Evolutionary conservation across 2,113 vertebrate genomes (phyloP).

Genomic region (Dasypus novemcinctus): DNA sequence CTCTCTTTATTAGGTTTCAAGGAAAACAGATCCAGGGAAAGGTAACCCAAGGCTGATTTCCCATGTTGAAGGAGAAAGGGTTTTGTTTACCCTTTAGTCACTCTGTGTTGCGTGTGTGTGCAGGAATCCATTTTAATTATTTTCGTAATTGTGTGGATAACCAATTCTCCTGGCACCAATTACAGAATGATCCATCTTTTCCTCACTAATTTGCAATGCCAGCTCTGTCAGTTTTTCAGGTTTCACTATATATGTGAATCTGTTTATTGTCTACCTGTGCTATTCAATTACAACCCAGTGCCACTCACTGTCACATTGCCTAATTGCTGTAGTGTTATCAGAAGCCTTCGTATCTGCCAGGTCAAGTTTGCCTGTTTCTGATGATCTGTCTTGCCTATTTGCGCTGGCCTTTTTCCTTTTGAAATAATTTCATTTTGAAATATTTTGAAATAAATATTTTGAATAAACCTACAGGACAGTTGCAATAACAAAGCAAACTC

Average conservation of each 20-base stretch:
- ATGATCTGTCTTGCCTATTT: not conserved
- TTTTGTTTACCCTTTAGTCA: not conserved
- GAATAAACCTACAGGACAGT: too few relatives aligned
- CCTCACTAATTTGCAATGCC: not conserved
- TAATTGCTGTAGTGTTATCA: not conserved
- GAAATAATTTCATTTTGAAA: too few relatives aligned
- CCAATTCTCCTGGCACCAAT: not conserved
- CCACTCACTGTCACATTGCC: not conserved
- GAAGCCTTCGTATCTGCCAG: not conserved
- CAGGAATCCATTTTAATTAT: not conserved
- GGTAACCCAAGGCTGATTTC: not conserved
- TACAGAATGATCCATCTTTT: not conserved
- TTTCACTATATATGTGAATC: not conserved
- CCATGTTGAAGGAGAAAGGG: not conserved
- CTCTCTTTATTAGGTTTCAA: not conserved
- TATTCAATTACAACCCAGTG: not conserved
- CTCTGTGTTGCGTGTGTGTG: not conserved
- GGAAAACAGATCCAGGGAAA: not conserved
- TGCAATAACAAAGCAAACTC: too few relatives aligned
- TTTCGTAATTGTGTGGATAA: not conserved
- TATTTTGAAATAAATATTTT: too few relatives aligned
- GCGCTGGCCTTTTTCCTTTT: not conserved
- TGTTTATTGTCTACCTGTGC: not conserved
- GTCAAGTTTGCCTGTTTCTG: not conserved
- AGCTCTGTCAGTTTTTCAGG: not conserved